Base-by-base conservation (phyloP, 2,888 invertebrate species). In the Agrochola litura region DNA sequence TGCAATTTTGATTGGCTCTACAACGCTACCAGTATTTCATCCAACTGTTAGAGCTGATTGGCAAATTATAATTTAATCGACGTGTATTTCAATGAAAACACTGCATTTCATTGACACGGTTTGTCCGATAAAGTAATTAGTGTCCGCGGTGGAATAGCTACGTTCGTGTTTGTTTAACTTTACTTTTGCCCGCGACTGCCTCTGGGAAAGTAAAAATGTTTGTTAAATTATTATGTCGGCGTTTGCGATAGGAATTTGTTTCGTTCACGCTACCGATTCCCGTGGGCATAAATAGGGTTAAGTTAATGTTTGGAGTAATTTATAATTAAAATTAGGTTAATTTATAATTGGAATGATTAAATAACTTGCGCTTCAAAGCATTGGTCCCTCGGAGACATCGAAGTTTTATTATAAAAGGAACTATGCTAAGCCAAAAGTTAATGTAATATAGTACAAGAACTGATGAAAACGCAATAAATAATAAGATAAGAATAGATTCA, bases 1-100 rank as follows among this genome's bases (percentile, higher is more conserved):
- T 95, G 94, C 95, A 96, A 95, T 95, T 95, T 95, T 95, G 95
- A 96, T 96, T 96, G 95, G 92, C 91, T 52, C 52, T 92, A 92
- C 92, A 91, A 86, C 87, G 86, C 89, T 88, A 91, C 91, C 91
- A 89, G 89, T 92, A 91, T 92, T 90, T 90, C 86, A 83, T 83
- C 84, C 87, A 88, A 82, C 90, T 87, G 90, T 92, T 93, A 92
- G 91, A 89, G 87, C 87, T 90, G 90, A 92, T 93, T 92, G 91
- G 90, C 87, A 90, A 92, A 93, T 92, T 92, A 91, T 94, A 92
- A 94, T 92, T 92, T 90, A 92, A 93, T 94, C 89, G 77, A 71
- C 77, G 72, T 71, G 78, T 87, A 86, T 87, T 87, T 87, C 86
- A 90, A 89, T 89, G 88, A 88, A 89, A 89, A 89, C 85, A 89